Evolutionary conservation across 2,888 invertebrate genomes (phyloP).

Genomic region (Agrotis segetum): DNA sequence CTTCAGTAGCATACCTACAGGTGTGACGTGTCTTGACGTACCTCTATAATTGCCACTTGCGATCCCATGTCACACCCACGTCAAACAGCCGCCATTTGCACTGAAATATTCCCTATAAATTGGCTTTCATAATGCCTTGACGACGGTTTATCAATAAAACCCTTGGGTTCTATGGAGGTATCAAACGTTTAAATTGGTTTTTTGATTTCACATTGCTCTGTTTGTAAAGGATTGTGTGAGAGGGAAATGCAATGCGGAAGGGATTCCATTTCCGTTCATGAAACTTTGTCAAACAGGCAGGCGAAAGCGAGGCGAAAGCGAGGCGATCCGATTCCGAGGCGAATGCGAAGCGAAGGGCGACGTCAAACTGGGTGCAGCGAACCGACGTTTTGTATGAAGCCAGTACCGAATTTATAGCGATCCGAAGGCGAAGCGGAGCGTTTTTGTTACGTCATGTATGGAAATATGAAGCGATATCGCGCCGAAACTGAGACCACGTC

Average conservation of each 20-base stretch:
- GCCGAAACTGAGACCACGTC: too few species aligned
- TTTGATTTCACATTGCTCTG: constrained; percentile 58
- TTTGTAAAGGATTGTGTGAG: constrained; percentile 39
- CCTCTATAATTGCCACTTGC: constrained; percentile 81
- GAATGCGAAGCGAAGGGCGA: too few species aligned
- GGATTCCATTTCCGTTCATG: background rate
- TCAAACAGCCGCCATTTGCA: constrained; percentile 79
- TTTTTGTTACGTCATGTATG: too few species aligned
- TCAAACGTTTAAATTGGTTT: constrained; percentile 60
- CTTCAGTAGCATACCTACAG: constrained; percentile 59
- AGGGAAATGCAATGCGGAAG: constrained; percentile 4
- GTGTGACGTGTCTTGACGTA: constrained; percentile 67
- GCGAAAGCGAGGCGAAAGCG: too few species aligned
- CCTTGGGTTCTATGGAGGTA: constrained; percentile 46
- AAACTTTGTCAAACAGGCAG: too few species aligned
- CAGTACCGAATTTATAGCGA: too few species aligned
- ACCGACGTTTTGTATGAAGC: too few species aligned
- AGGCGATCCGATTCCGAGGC: too few species aligned
- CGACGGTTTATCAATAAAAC: constrained; percentile 75
- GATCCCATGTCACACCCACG: constrained; percentile 84
- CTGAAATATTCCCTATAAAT: constrained; percentile 80
- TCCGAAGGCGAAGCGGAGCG: too few species aligned
- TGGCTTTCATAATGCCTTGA: constrained; percentile 76
- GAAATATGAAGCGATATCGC: too few species aligned
- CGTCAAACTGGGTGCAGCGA: too few species aligned